Percentiles rank a stretch among this genome's conserved stretches.
These are phyloP conservation scores for Onychomys leucogaster DNA, from an alignment of 2,797 vertebrate genomes.

Conservation along the genomic window DNA sequence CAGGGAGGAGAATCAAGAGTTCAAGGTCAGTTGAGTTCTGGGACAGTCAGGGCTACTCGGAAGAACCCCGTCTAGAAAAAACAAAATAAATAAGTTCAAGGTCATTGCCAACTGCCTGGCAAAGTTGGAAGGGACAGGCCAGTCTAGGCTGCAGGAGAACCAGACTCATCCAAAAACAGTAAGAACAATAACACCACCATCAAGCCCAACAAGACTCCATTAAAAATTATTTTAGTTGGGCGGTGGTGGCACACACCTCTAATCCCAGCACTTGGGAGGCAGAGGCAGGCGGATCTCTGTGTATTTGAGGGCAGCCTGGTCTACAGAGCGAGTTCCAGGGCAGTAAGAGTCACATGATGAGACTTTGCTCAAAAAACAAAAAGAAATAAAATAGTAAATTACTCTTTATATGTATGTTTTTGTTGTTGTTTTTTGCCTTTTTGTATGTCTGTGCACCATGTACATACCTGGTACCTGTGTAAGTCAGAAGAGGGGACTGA, in stretches of 20 bases:
- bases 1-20: not conserved
- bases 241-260: not conserved
- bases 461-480: too few relatives aligned
- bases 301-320: not conserved
- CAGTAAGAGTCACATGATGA: not conserved
- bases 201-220: not conserved
- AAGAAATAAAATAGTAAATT: not conserved
- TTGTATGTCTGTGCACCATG: not conserved
- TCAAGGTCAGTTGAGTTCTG: not conserved
- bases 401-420: not conserved
- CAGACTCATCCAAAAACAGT: not conserved
- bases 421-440: not conserved
- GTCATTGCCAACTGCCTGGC: not conserved
- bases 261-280: not conserved
- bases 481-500: not conserved
- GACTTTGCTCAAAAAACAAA: not conserved
- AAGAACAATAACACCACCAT: not conserved
- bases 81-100: not conserved
- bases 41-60: not conserved
- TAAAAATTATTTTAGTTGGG: not conserved
- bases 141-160: not conserved
- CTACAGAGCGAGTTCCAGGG: not conserved
- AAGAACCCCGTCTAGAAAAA: not conserved
- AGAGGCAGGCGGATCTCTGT: not conserved
- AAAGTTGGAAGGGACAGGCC: too few relatives aligned